Evolutionary conservation across 2,797 vertebrate species (phyloP), one percentile per base, ranked within the genome.

Genomic region (Hoplostethus mediterraneus): DNA sequence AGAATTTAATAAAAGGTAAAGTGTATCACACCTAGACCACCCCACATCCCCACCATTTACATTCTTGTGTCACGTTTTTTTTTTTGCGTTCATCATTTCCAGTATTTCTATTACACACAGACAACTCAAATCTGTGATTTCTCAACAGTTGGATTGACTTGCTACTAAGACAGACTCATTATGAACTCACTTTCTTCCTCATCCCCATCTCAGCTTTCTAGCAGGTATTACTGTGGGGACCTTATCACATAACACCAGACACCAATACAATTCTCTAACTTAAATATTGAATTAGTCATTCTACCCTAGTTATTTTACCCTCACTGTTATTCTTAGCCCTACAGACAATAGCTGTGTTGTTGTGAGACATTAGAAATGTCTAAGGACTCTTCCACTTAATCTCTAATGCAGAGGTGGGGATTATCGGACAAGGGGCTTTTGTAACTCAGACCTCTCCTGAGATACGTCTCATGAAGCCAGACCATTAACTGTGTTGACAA

Each of bases 391-490:
- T 75, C 64, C 67, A 11, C 69, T 61, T 90, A 75, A 89, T 91
- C 84, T 86, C 76, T 74, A 31, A 67, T 59, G 73, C 80, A 51
- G 82, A 81, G 75, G 78, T 83, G 84, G 79, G 84, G 88, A 88
- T 85, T 81, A 89, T 83, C 87, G 87, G 89, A 90, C 83, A 87
- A 87, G 85, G 73, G 63, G 59, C 72, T 75, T 70, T 71, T 76
- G 64, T 74, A 77, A 75, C 76, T 36, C 56, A 63, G 62, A 85
- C 85, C 87, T 82, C 88, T 85, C 77, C 64, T 42, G 83, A 88
- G 86, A 77, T 67, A 4, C 25, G 59, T 61, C 78, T 79, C 79
- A 71, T 69, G 74, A 71, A 79, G 72, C 71, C 72, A 74, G 80
- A 76, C 76, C 62, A 72, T 89, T 85, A 87, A 70, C 77, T 63